Evolutionary conservation across 2,888 invertebrate species (phyloP).

Genomic region (Apamea monoglypha): DNA sequence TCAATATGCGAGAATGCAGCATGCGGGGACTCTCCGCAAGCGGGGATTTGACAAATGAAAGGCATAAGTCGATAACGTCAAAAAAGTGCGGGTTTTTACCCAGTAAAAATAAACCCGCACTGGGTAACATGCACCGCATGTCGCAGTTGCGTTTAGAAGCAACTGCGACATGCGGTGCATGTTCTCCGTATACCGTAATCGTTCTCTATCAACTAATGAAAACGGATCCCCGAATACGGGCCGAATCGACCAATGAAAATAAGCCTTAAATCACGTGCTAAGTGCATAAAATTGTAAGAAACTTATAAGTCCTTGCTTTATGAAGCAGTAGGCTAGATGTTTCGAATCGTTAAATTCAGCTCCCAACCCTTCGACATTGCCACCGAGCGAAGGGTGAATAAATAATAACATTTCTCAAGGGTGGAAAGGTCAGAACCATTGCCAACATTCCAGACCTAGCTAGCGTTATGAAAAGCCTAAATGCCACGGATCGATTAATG

Average conservation of each 20-base stretch:
- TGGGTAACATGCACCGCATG: too few relatives aligned
- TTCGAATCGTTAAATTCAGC: background rate
- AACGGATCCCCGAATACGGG: background rate
- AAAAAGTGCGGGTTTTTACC: background rate
- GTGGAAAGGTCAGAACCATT: conserved; percentile 27
- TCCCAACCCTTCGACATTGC: conserved; percentile 5
- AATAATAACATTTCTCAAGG: conserved; percentile 26
- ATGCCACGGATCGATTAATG: conserved; percentile 12
- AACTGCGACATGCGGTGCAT: background rate
- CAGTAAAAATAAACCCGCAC: background rate
- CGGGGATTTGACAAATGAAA: too few relatives aligned
- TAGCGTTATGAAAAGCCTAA: background rate
- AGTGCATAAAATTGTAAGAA: background rate
- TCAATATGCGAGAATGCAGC: background rate
- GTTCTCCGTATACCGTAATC: background rate
- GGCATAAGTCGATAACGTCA: background rate
- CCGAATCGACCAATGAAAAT: background rate
- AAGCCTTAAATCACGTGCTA: too few relatives aligned
- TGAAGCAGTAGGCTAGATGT: background rate
- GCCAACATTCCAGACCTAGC: background rate
- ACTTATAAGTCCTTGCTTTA: background rate
- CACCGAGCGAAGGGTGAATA: conserved; percentile 15
- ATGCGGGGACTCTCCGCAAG: too few relatives aligned
- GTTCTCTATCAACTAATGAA: background rate
- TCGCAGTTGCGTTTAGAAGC: too few relatives aligned